Conservation (phyloP, 64 coral and sea anemone genomes). For the Montipora capricornis region DNA sequence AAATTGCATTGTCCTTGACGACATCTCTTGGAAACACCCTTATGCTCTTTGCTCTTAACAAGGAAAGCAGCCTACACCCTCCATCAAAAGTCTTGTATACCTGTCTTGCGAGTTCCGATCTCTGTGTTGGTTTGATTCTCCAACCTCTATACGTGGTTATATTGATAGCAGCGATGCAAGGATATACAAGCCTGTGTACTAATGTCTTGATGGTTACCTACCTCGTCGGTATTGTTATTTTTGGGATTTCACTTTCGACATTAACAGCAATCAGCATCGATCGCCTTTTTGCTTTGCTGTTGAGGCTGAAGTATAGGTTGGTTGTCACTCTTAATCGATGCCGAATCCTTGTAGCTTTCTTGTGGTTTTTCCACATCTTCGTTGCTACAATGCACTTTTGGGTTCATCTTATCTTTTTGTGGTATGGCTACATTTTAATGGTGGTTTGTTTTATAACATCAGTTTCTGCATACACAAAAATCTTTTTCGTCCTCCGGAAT, state of each 20-base stretch:
- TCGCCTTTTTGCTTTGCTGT: background rate
- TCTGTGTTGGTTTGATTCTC: background rate
- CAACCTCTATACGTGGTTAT: background rate
- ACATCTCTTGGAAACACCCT: background rate
- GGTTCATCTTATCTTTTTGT: too few species aligned
- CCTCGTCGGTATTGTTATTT: background rate
- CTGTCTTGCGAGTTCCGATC: conserved; percentile 11
- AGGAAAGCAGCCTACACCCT: background rate
- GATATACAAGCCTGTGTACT: background rate
- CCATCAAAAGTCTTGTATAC: conserved; percentile 9
- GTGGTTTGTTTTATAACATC: too few species aligned
- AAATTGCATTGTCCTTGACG: background rate
- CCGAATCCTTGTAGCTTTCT: background rate
- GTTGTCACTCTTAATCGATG: conserved; percentile 1
- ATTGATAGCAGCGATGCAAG: background rate
- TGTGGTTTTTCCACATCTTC: background rate
- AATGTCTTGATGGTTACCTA: background rate
- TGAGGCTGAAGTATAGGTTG: background rate
- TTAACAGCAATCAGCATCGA: conserved; percentile 32
- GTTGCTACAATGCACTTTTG: background rate
- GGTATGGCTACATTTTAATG: too few species aligned
- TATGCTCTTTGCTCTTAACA: conserved; percentile 1
- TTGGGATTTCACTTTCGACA: conserved; percentile 3
- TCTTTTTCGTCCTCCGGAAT: too few species aligned
- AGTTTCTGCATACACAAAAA: too few species aligned